Percentiles rank a stretch among this genome's conserved stretches.
These are phyloP conservation scores for Eucidaris tribuloides DNA, from an alignment of 35 echinoderm and acorn worm genomes.

Conservation along the genomic window DNA sequence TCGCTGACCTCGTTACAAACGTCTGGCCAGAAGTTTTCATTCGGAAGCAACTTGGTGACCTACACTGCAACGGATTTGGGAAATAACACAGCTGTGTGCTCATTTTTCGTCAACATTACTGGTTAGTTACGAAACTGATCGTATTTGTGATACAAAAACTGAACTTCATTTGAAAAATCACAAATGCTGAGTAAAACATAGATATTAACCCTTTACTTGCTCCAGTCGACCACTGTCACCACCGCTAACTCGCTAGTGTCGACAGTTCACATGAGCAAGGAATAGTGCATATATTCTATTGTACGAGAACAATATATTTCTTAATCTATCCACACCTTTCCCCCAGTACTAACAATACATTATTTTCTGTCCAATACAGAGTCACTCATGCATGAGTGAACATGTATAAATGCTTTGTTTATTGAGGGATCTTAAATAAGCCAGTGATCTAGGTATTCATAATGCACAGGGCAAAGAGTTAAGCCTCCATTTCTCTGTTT, in stretches of 20 bases:
- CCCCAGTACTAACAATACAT: too few species aligned
- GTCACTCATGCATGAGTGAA: too few species aligned
- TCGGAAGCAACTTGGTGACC: constrained; percentile 31
- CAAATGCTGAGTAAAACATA: neutral
- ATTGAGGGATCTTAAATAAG: too few species aligned
- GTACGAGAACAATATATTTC: too few species aligned
- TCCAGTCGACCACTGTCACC: neutral
- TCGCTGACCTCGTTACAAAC: neutral
- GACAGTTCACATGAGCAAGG: too few species aligned
- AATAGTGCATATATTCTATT: too few species aligned
- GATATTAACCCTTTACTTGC: neutral
- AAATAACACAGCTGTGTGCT: constrained; percentile 4
- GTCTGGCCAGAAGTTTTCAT: neutral
- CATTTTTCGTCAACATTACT: constrained; percentile 39
- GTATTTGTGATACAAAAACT: neutral
- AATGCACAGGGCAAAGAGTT: too few species aligned
- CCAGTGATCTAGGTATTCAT: too few species aligned
- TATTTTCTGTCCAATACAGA: too few species aligned
- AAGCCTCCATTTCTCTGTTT: too few species aligned
- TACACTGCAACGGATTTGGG: constrained; percentile 34
- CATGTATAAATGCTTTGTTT: too few species aligned
- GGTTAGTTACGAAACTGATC: constrained; percentile 31
- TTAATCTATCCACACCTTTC: too few species aligned
- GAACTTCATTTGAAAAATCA: neutral
- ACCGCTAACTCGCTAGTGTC: neutral